Conservation (phyloP, 2,888 invertebrate genomes). For the Latrodectus hesperus region DNA sequence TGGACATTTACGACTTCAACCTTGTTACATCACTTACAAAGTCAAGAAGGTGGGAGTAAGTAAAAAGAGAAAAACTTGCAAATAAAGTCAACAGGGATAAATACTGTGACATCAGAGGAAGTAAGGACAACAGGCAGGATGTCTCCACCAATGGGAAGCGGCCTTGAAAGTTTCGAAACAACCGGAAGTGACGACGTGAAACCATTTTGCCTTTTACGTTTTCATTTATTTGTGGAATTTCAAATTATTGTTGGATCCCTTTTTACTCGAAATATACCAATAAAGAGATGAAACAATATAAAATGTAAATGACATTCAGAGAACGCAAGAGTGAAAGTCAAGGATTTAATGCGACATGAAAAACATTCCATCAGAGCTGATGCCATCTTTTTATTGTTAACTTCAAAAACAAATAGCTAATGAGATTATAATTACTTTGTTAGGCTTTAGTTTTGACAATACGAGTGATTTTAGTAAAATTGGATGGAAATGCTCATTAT, state of each 20-base stretch:
- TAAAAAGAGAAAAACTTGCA: conserved; percentile 20
- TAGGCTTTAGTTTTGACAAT: too few species aligned
- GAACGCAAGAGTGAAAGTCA: conserved; percentile 15
- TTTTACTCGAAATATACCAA: conserved; percentile 5
- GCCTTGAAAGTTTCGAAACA: conserved; percentile 56
- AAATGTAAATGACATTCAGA: conserved; percentile 15
- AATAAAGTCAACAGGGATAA: conserved; percentile 37
- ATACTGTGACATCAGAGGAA: conserved; percentile 56
- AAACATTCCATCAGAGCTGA: too few species aligned
- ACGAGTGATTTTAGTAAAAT: too few species aligned
- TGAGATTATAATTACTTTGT: too few species aligned
- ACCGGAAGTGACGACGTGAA: conserved; percentile 55
- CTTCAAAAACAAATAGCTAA: too few species aligned
- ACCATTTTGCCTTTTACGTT: conserved; percentile 1
- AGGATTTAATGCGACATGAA: conserved; percentile 6
- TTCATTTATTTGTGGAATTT: conserved; percentile 37
- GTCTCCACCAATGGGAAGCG: conserved; percentile 65
- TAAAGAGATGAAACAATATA: background rate
- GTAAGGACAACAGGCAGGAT: conserved; percentile 63
- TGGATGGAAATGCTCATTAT: too few species aligned
- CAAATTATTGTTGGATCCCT: conserved; percentile 15
- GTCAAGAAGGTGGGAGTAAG: conserved; percentile 38
- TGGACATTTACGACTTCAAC: conserved; percentile 14
- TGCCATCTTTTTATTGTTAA: too few species aligned
- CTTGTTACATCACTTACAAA: conserved; percentile 53